Percentiles rank a stretch among this genome's conserved stretches.
phyloP scores from a whole-genome alignment of 2,797 vertebrate species.

The Adelosebastes latens region DNA sequence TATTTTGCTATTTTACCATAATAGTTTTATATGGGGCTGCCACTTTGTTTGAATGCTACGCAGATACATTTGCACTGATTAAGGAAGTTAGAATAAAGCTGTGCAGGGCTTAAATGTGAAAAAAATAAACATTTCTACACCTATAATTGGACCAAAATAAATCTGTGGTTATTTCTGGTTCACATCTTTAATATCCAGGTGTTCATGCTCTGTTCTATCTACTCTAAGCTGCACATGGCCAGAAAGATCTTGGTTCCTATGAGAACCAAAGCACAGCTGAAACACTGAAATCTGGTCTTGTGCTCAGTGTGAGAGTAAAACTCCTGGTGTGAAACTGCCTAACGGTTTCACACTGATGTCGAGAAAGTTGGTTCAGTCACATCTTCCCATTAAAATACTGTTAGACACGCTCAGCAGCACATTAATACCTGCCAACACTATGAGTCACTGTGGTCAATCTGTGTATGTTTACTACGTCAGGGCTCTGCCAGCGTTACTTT shows the following conservation, averaged over 20 bases:
- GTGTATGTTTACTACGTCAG: background rate
- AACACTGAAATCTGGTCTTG: background rate
- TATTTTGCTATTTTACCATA: no score
- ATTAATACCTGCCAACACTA: background rate
- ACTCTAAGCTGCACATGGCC: background rate
- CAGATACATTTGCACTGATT: background rate
- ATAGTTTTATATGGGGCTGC: no score
- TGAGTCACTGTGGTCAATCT: background rate
- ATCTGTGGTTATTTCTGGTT: background rate
- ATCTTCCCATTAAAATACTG: background rate
- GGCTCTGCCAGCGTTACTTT: background rate
- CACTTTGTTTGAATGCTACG: background rate
- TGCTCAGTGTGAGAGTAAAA: slow-evolving; percentile 27
- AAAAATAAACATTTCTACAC: background rate
- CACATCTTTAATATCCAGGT: background rate
- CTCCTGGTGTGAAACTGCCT: slow-evolving; percentile 11
- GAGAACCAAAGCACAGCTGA: slow-evolving; percentile 9
- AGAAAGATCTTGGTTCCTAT: background rate
- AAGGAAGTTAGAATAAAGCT: background rate
- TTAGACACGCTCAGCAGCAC: background rate
- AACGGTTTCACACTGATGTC: slow-evolving; percentile 33
- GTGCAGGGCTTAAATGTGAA: background rate
- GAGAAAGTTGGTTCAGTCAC: slow-evolving; percentile 21
- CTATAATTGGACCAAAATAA: background rate
- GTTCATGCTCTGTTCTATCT: background rate